These are phyloP conservation scores for Drosophila parabipectinata DNA, from an alignment of 1,140 invertebrate species.

Conservation along the genomic window DNA sequence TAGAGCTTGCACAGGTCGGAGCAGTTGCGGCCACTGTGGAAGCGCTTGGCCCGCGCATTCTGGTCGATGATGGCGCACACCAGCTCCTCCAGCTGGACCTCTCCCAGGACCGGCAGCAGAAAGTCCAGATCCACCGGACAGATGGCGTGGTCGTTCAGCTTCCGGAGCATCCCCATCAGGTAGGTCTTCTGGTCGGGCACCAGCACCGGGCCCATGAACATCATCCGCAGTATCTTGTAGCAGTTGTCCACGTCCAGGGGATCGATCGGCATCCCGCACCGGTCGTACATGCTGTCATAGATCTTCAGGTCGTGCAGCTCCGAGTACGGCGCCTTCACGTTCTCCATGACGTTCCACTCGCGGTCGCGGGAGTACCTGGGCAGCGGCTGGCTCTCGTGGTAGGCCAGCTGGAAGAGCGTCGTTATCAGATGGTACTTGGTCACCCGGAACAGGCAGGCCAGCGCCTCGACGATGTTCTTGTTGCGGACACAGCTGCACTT, in stretches of 20 bases:
- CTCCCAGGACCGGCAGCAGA: slow-evolving; percentile 24
- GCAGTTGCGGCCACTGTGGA: slow-evolving; percentile 36
- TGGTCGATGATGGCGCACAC: slow-evolving; percentile 51
- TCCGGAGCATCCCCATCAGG: slow-evolving; percentile 33
- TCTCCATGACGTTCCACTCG: slow-evolving; percentile 54
- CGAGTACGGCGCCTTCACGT: slow-evolving; percentile 52
- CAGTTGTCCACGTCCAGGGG: slow-evolving; percentile 45
- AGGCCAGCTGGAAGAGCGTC: slow-evolving; percentile 43
- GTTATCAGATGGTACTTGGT: slow-evolving; percentile 28
- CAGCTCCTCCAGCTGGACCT: slow-evolving; percentile 22
- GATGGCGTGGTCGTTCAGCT: slow-evolving; percentile 24
- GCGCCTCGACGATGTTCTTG: slow-evolving; percentile 50
- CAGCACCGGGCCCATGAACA: slow-evolving; percentile 42
- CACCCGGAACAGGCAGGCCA: slow-evolving; percentile 45
- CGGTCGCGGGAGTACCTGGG: slow-evolving; percentile 19
- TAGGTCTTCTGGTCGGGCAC: slow-evolving; percentile 28
- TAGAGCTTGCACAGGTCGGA: slow-evolving; percentile 31
- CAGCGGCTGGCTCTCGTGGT: slow-evolving; percentile 26
- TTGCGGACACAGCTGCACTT: slow-evolving; percentile 31
- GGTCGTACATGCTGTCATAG: slow-evolving; percentile 69
- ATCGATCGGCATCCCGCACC: slow-evolving; percentile 50
- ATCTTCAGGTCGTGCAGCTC: slow-evolving; percentile 58
- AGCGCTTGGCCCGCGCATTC: slow-evolving; percentile 6
- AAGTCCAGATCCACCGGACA: slow-evolving; percentile 32
- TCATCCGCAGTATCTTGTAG: slow-evolving; percentile 51